Evolutionary conservation across 2,797 vertebrate genomes (phyloP).

Genomic region (Malacoctenus gilli): DNA sequence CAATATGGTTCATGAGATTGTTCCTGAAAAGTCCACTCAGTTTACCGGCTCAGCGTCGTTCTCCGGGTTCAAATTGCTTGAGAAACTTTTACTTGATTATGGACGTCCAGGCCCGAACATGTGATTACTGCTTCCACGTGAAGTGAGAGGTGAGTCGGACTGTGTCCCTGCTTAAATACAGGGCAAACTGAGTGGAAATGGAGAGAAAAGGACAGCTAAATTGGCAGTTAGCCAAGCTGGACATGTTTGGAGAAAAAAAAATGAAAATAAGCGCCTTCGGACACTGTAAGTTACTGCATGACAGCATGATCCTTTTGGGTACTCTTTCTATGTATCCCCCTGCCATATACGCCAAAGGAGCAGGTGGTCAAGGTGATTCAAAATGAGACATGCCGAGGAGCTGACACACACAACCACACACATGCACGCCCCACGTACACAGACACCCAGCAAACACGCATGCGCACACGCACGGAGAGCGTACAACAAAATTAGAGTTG

Average conservation of each 20-base stretch:
- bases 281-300: slow-evolving; percentile 65
- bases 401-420: slow-evolving; percentile 26
- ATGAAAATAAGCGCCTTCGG: slow-evolving; percentile 69
- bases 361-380: slow-evolving; percentile 65
- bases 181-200: slow-evolving; percentile 56
- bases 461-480: slow-evolving; percentile 25
- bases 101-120: slow-evolving; percentile 58
- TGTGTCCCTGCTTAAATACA: slow-evolving; percentile 70
- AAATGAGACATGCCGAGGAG: slow-evolving; percentile 53
- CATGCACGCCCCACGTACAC: background rate
- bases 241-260: slow-evolving; percentile 74
- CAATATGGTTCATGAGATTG: slow-evolving; percentile 8
- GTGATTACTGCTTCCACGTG: slow-evolving; percentile 69
- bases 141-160: slow-evolving; percentile 69
- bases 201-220: slow-evolving; percentile 65
- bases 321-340: slow-evolving; percentile 9
- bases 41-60: background rate
- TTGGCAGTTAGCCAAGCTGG: slow-evolving; percentile 72
- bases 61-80: slow-evolving; percentile 22
- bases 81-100: slow-evolving; percentile 78
- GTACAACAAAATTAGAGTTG: slow-evolving; percentile 68
- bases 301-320: slow-evolving; percentile 21
- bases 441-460: slow-evolving; percentile 10
- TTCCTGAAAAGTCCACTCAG: slow-evolving; percentile 7
- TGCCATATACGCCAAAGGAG: slow-evolving; percentile 27